phyloP scores from a whole-genome alignment of 2,797 vertebrate genomes.

The Tangara arthus region DNA sequence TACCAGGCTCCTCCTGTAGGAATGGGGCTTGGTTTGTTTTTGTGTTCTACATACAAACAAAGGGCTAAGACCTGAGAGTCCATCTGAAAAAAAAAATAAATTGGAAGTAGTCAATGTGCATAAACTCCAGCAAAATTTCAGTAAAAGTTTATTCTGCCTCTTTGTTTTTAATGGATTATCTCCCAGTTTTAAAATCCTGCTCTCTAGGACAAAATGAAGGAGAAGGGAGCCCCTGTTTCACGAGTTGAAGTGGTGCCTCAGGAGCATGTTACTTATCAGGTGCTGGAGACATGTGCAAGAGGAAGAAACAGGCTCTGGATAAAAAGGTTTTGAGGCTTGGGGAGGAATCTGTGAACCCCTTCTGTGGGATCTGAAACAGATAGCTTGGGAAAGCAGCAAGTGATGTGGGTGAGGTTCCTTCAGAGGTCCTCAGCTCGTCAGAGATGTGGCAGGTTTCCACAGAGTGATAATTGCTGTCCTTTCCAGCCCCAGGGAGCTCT shows the following conservation, averaged over 20 bases:
- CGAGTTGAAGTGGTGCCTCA: not conserved
- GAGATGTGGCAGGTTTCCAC: not conserved
- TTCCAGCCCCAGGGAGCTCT: not conserved
- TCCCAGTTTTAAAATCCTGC: not conserved
- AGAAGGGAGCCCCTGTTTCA: not conserved
- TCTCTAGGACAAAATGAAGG: not conserved
- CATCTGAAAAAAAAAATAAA: not conserved
- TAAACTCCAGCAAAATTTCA: not conserved
- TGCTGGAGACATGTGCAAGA: not conserved
- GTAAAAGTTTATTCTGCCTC: not conserved
- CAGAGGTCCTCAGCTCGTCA: not conserved
- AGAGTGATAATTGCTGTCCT: not conserved
- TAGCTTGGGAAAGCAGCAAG: not conserved
- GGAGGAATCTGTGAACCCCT: not conserved
- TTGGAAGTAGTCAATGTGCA: not conserved
- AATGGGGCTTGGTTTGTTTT: conserved; percentile 53
- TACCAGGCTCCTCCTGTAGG: not conserved
- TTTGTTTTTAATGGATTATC: not conserved
- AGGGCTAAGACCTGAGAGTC: not conserved
- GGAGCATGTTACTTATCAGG: not conserved
- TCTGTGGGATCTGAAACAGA: not conserved
- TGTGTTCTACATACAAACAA: not conserved
- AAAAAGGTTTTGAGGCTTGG: not conserved
- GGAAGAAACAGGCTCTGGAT: not conserved
- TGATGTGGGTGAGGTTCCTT: not conserved